Evolutionary conservation across 2,113 vertebrate genomes (phyloP), one percentile per base, ranked within the genome.

Genomic region (Lagopus muta): DNA sequence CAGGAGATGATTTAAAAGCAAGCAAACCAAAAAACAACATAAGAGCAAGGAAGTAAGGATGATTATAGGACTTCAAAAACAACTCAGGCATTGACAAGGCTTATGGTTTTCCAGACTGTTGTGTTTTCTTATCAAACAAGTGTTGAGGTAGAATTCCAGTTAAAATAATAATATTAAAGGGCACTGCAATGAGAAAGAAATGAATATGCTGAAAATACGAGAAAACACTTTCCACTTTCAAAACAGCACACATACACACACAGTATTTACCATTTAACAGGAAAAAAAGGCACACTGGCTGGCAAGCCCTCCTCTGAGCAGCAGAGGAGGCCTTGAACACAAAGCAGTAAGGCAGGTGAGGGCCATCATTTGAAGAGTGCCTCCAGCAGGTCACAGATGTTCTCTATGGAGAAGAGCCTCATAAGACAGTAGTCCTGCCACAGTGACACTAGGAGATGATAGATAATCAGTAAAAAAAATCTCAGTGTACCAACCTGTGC

Each of bases 401-500:
- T 66, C 2, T 2, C n/a, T 12, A 36, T 0, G 30, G 34, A 69
- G 16, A 70, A 18, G 0, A 60, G 43, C 25, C 83, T 13, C 20
- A 47, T 32, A 16, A 32, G 47, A 57, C 28, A 90, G 25, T 0
- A 50, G 24, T 82, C 27, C 22, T 1, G 1, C 11, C 42, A 47
- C 3, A 52, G 0, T 34, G 22, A 74, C 6, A 52, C 5, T 10
- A 40, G 74, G 25, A 75, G n/a, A 66, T 3, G 4, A 20, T 0
- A 69, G 10, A 28, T 42, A 69, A 1, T 67, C 15, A 45, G 15
- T 6, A 13, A 15, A 11, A 50, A 55, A n/a, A 5, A 88, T 8
- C 45, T 76, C 38, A 10, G 30, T 28, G 34, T 84, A 95, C 96
- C 96, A 98, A 99, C 99, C 98, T 99, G 99, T 87, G 99, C 99